A percentile compares a stretch with the other conserved stretches of the same genome.
phyloP scores from a whole-genome alignment of 2,888 invertebrate genomes.

The Taphrorychus bicolor region DNA sequence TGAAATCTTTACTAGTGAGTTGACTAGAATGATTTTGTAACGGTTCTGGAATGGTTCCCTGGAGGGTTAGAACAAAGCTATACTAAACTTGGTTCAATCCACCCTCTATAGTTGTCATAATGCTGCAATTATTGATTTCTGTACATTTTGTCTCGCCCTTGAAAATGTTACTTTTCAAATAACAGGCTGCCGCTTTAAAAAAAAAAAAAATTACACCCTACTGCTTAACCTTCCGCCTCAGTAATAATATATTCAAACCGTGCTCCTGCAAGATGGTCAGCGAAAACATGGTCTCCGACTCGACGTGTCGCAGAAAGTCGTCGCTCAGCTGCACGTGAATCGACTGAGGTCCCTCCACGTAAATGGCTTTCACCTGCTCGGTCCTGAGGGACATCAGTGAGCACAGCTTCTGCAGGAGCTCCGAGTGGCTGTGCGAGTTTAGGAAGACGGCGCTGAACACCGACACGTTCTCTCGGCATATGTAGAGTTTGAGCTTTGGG shows the following conservation, averaged over 20 bases:
- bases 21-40: too few relatives aligned
- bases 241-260: conserved; percentile 59
- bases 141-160: too few relatives aligned
- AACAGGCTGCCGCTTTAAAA: not conserved
- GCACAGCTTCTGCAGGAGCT: conserved; percentile 71
- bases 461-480: conserved; percentile 72
- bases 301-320: conserved; percentile 83
- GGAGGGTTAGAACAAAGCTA: too few relatives aligned
- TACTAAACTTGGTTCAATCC: too few relatives aligned
- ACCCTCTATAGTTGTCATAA: too few relatives aligned
- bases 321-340: conserved; percentile 85
- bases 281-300: conserved; percentile 77
- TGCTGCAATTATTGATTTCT: too few relatives aligned
- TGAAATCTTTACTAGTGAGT: too few relatives aligned
- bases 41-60: too few relatives aligned
- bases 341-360: conserved; percentile 83
- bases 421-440: conserved; percentile 69
- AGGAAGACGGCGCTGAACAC: conserved; percentile 85
- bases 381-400: conserved; percentile 63
- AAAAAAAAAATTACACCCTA: too few relatives aligned
- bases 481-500: conserved; percentile 84
- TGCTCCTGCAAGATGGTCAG: conserved; percentile 64
- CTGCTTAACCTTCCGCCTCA: conserved; percentile 56
- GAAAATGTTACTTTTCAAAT: too few relatives aligned
- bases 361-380: conserved; percentile 64